Percentiles rank a stretch among this genome's conserved stretches.
phyloP scores from a whole-genome alignment of 2,797 vertebrate species.

The Danio albolineatus region DNA sequence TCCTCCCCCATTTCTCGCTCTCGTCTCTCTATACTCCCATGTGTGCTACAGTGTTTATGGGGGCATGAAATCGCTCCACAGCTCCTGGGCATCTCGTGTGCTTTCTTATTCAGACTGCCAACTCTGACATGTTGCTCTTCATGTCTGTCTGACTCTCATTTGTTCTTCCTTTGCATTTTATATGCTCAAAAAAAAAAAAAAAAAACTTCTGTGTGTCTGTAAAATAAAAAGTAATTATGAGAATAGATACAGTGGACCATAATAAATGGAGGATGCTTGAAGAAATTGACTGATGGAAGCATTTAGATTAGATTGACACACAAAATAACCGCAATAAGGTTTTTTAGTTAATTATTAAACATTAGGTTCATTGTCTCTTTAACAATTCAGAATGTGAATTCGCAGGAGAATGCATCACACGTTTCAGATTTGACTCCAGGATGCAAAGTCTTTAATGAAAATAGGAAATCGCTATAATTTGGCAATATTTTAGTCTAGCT shows the following conservation, averaged over 20 bases:
- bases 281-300: not conserved
- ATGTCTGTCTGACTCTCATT: conserved; percentile 31
- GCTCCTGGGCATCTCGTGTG: conserved; percentile 68
- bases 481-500: not conserved
- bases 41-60: conserved; percentile 75
- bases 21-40: conserved; percentile 22
- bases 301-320: not conserved
- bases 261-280: not conserved
- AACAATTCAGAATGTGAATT: not conserved
- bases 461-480: not conserved
- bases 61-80: conserved; percentile 82
- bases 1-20: not conserved
- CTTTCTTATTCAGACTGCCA: conserved; percentile 26
- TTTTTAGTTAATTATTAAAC: not conserved
- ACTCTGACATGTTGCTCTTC: conserved; percentile 20
- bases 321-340: no score
- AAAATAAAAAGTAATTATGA: not conserved
- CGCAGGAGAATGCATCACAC: not conserved
- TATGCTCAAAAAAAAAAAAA: conserved; percentile 23
- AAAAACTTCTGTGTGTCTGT: not conserved
- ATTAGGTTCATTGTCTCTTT: not conserved
- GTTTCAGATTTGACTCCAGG: not conserved
- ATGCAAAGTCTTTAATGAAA: not conserved
- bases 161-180: conserved; percentile 13
- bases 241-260: not conserved